Base-by-base conservation (phyloP, 2,113 vertebrate genomes). In the Tylochromis polylepis region DNA sequence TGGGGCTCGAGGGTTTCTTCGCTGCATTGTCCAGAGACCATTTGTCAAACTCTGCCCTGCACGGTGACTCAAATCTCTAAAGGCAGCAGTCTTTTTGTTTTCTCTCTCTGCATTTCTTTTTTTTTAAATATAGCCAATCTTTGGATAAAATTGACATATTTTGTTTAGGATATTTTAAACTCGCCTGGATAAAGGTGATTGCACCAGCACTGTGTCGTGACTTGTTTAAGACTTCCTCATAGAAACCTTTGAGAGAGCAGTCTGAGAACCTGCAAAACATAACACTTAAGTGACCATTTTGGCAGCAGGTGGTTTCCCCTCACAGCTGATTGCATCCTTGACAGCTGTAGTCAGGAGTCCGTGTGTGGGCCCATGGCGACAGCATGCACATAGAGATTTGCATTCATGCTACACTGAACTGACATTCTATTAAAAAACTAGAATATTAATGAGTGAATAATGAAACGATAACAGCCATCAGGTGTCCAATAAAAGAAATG, bases 1-100 rank as follows among this genome's bases (percentile, higher is more conserved):
- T 57, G 59, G 79, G 57, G 70, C 81, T 77, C 34, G 20, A 86
- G 58, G 75, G 81, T 85, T 88, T 55, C 60, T 59, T 41, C 38
- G 11, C 36, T 43, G 22, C 22, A 31, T 6, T 75, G 43, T 75
- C 70, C 70, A 51, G 70, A 75, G 46, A 77, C 4, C 46, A 77
- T 77, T 77, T 77, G 27, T 77, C 70, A 77, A 51, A 29, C 70
- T 31, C 27, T 77, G 70, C 27, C 10, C 70, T 77, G 43, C 27
- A 51, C 20, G 16, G 43, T 12, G 27, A 77, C 70, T 51, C 6
- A 29, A 77, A 77, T 53, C 46, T 77, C 72, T 77, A 51, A 77
- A 27, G 27, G 43, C 43, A 77, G 27, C 16, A 51, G 27, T 31
- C 6, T 51, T 51, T 77, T 77, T 31, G 24, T 77, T 77, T 75